phyloP scores from a whole-genome alignment of 2,797 vertebrate genomes.

The Sebastes oblongus region DNA sequence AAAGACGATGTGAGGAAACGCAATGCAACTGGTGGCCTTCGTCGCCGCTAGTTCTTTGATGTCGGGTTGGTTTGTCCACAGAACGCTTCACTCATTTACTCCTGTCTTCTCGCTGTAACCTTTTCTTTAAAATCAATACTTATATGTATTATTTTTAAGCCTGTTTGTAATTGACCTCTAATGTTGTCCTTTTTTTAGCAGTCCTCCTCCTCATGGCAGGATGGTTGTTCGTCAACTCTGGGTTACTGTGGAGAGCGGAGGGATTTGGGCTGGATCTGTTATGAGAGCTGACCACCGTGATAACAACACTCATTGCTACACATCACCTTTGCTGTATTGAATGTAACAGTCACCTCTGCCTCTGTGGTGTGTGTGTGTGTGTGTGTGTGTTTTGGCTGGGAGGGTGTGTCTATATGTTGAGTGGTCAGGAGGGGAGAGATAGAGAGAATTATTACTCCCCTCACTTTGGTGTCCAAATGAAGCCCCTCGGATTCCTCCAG shows the following conservation, averaged over 20 bases:
- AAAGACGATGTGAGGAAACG: too few species aligned
- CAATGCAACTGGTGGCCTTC: too few species aligned
- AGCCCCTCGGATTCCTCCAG: slow-evolving; percentile 64
- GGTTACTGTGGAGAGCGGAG: slow-evolving; percentile 11
- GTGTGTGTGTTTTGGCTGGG: not conserved
- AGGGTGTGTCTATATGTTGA: slow-evolving; percentile 31
- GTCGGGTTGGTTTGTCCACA: too few species aligned
- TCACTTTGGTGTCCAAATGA: slow-evolving; percentile 67
- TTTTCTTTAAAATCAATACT: slow-evolving; percentile 1
- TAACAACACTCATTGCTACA: slow-evolving; percentile 29
- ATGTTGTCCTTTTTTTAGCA: not conserved
- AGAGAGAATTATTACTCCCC: slow-evolving; percentile 63
- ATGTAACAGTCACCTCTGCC: slow-evolving; percentile 3
- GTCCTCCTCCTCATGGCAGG: not conserved
- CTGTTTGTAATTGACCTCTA: slow-evolving; percentile 23
- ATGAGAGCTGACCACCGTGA: slow-evolving; percentile 32
- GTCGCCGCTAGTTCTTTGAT: too few species aligned
- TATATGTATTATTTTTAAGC: not conserved
- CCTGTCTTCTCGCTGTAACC: not conserved
- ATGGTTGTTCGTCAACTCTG: not conserved
- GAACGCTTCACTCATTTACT: not conserved
- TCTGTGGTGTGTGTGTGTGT: not conserved
- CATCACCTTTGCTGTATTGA: slow-evolving; percentile 27
- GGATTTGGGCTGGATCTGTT: slow-evolving; percentile 32
- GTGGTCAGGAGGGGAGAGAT: not conserved